Conservation (phyloP, 1,140 invertebrate genomes). For the Bursaphelenchus mucronatus region DNA sequence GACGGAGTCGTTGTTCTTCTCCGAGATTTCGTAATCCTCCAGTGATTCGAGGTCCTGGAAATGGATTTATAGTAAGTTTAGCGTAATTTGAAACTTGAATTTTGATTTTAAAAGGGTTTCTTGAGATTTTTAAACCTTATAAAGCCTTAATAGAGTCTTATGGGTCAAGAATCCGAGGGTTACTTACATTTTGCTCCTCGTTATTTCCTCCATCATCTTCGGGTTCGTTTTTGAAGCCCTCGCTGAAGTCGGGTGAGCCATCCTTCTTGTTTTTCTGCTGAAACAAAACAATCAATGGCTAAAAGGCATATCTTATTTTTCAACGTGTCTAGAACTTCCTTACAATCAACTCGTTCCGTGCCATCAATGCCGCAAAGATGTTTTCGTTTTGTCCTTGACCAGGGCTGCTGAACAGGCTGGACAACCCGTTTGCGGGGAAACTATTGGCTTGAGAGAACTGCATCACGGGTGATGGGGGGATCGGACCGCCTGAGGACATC, state of each 20-base stretch:
- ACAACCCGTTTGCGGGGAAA: constrained; percentile 7
- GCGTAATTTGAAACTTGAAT: background rate
- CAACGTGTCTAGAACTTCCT: constrained; percentile 84
- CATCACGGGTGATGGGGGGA: constrained; percentile 13
- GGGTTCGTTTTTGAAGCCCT: background rate
- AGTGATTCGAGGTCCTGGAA: background rate
- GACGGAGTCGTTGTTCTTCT: constrained; percentile 1
- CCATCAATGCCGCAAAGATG: background rate
- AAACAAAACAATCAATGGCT: constrained; percentile 61
- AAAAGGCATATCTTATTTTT: too few relatives aligned
- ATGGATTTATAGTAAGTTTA: background rate
- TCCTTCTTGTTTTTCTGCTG: background rate
- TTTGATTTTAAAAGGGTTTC: background rate
- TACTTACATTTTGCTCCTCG: too few relatives aligned
- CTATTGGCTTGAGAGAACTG: constrained; percentile 2
- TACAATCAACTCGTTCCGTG: constrained; percentile 86
- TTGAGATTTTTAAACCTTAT: background rate
- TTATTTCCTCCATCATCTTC: too few relatives aligned
- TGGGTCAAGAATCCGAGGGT: too few relatives aligned
- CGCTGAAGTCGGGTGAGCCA: background rate
- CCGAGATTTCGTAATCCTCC: background rate
- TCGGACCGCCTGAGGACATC: constrained; percentile 16
- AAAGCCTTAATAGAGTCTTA: too few relatives aligned
- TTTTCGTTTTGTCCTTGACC: constrained; percentile 33
- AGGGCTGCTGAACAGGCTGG: constrained; percentile 19